Evolutionary conservation across 2,797 vertebrate genomes (phyloP), one percentile per base, ranked within the genome.

Genomic region (Schizopygopsis pylzovi): DNA sequence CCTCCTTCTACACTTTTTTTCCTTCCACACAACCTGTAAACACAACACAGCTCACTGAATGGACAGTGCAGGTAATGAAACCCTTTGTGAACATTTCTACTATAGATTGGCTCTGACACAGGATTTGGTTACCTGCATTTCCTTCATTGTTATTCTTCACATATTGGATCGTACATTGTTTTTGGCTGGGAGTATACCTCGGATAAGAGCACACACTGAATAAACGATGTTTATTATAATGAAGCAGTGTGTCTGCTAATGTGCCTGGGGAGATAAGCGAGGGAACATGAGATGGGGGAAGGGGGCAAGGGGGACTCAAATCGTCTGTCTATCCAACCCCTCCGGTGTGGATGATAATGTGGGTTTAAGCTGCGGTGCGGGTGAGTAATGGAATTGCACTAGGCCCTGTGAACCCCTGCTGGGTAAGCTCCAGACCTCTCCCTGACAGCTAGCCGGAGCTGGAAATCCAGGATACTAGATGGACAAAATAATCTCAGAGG

Each of bases 181-280:
- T 78, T 45, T 86, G 88, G 82, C 37, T 61, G 20, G 15, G 45
- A 37, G 52, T 20, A 20, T 71, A 78, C 71, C 54, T 13, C 59
- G 87, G 91, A 91, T 86, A 86, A 87, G 88, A 89, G 87, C 81
- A 76, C 20, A 81, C 89, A 87, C 59, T 90, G 89, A 93, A 94
- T 93, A 93, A 94, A 94, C 92, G 72, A 93, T 91, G 91, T 92
- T 92, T 92, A 90, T 94, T 93, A 94, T 94, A 92, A 91, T 88
- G 90, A 91, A 89, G 82, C 85, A 83, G 89, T 89, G 91, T 93
- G 87, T 91, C 87, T 86, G 90, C 91, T 93, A 93, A 93, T 93
- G 91, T 89, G 90, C 90, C 92, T 41, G 45, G 85, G 90, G 91
- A 92, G 89, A 89, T 22, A 79, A 65, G 83, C 61, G 77, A 61